Conservation (phyloP, 1,140 invertebrate genomes). For the Ectropis grisescens region DNA sequence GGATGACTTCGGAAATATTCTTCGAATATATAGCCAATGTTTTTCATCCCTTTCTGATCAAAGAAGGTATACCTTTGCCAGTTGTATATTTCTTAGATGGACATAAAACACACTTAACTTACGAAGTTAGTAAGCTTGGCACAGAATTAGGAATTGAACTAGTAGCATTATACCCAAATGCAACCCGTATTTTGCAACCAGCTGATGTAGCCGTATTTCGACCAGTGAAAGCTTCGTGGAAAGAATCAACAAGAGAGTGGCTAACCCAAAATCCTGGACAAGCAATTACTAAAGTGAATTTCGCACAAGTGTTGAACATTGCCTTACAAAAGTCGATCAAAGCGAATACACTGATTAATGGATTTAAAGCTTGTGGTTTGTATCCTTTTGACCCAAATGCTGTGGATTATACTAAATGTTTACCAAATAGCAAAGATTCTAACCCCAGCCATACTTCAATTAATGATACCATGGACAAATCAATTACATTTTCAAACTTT, state of each 20-base stretch:
- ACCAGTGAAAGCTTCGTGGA: conserved; percentile 30
- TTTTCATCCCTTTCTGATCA: conserved; percentile 22
- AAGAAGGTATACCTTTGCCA: conserved; percentile 25
- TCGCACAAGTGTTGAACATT: conserved; percentile 14
- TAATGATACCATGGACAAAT: too few species aligned
- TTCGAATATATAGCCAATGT: conserved; percentile 35
- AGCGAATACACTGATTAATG: conserved; percentile 15
- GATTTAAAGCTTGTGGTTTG: conserved; percentile 19
- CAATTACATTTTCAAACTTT: too few species aligned
- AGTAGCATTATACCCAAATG: conserved; percentile 37
- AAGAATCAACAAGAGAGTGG: conserved; percentile 19
- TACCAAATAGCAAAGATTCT: too few species aligned
- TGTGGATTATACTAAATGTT: conserved; percentile 21
- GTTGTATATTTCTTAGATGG: conserved; percentile 43
- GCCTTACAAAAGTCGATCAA: conserved; percentile 11
- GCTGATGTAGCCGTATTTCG: conserved; percentile 39
- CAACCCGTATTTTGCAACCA: conserved; percentile 38
- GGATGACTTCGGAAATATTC: conserved; percentile 43
- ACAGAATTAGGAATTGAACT: conserved; percentile 26
- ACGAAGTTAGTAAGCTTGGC: conserved; percentile 22
- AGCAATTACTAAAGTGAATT: conserved; percentile 13
- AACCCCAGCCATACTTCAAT: too few species aligned
- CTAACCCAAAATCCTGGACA: conserved; percentile 5
- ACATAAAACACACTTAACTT: conserved; percentile 37
- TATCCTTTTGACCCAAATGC: conserved; percentile 15